Evolutionary conservation across 2,888 invertebrate genomes (phyloP).

Genomic region (Thecocarcelia acutangulata): DNA sequence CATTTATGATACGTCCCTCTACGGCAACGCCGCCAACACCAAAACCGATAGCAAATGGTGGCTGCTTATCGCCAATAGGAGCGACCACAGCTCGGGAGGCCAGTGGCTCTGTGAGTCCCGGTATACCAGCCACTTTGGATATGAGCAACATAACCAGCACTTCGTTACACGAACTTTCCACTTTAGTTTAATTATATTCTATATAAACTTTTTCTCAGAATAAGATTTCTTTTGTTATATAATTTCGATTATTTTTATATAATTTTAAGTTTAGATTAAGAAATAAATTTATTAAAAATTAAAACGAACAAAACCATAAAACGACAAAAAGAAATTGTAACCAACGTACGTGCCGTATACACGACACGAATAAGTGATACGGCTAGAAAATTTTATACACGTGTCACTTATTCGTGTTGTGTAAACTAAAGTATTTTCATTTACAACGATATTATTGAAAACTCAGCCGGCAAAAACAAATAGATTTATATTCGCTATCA

Average conservation of each 20-base stretch:
- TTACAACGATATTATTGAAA: too few relatives aligned
- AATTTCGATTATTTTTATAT: constrained; percentile 37
- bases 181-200: constrained; percentile 83
- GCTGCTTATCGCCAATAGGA: constrained; percentile 71
- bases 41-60: constrained; percentile 75
- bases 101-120: constrained; percentile 86
- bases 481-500: too few relatives aligned
- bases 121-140: constrained; percentile 84
- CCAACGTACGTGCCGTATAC: too few relatives aligned
- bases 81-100: constrained; percentile 74
- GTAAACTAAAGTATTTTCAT: too few relatives aligned
- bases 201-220: neutral
- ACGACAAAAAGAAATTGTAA: too few relatives aligned
- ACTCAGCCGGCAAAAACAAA: too few relatives aligned
- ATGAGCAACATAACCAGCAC: constrained; percentile 85
- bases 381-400: too few relatives aligned
- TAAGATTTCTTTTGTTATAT: constrained; percentile 37
- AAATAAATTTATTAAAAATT: neutral
- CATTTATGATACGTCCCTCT: constrained; percentile 78
- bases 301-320: neutral
- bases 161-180: constrained; percentile 86
- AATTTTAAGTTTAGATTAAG: neutral
- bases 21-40: constrained; percentile 82
- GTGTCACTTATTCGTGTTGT: too few relatives aligned
- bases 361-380: too few relatives aligned